Base-by-base conservation (phyloP, 2,797 vertebrate genomes). In the Gadopsis bispinosus region DNA sequence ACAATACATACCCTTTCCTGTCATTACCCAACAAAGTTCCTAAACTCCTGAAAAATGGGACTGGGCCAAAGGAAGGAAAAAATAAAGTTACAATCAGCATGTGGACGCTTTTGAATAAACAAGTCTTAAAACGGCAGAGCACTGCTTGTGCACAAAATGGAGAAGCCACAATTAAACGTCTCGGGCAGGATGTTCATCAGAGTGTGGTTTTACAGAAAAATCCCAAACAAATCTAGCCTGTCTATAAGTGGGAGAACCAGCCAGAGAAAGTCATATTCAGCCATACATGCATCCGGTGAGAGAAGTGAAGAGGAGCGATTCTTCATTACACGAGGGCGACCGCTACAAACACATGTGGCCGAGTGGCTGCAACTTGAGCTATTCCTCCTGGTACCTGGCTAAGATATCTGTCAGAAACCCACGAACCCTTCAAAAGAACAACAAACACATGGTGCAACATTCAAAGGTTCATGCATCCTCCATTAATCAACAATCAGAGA, bases 151-250 rank as follows among this genome's bases (percentile, higher is more conserved):
- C 85, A 82, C 87, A 90, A 91, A 92, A 92, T 60, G 78, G 87
- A 80, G 81, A 85, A 85, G 90, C 92, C 85, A 91, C 88, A 91
- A 92, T 94, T 89, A 93, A 93, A 93, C 68, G 85, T 92, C 87
- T 91, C 37, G 58, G 88, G 90, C 93, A 93, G 94, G 93, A 95
- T 91, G 93, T 93, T 93, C 93, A 94, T 94, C 93, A 95, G 93
- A 89, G 88, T 93, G 93, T 86, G 93, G 93, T 93, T 93, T 92
- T 83, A 81, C 53, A 58, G 47, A 92, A 91, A 92, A 92, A 87
- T 88, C 74, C 87, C 78, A 91, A 93, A 91, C 89, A 92, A 91
- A 92, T 90, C 88, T 83, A 79, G 80, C 76, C 48, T 26, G 50
- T 79, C 88, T 90, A 90, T 90, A 90, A 92, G 92, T 83, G 87